Evolutionary conservation across 2,888 invertebrate species (phyloP).

Genomic region (Adelognathus sp.): DNA sequence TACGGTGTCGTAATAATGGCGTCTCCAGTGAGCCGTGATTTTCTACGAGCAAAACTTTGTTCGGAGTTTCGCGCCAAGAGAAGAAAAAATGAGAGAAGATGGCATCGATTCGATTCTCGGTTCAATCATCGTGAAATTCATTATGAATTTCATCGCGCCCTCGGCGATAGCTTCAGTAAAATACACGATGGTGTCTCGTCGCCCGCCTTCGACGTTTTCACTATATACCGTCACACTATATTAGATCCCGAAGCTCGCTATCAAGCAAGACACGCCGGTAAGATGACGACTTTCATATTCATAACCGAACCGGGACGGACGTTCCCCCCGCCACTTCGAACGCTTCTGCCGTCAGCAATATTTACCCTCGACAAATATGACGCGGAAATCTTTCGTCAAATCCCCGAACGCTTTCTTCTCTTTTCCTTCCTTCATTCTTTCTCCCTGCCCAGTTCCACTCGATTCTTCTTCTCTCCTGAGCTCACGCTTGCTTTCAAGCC

Average conservation of each 20-base stretch:
- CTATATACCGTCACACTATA: constrained; percentile 15
- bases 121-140: constrained; percentile 26
- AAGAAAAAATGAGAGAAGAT: neutral
- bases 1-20: neutral
- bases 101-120: neutral
- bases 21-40: constrained; percentile 4
- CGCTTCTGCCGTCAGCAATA: constrained; percentile 65
- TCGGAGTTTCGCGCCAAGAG: neutral
- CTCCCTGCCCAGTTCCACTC: constrained; percentile 34
- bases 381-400: constrained; percentile 67
- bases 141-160: constrained; percentile 35
- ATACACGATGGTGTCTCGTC: neutral
- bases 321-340: constrained; percentile 25
- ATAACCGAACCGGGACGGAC: constrained; percentile 63
- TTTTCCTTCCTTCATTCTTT: constrained; percentile 41
- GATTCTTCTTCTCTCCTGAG: constrained; percentile 3
- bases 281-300: constrained; percentile 68
- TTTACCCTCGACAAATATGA: constrained; percentile 69
- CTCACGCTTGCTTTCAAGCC: neutral
- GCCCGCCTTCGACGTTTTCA: neutral
- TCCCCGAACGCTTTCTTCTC: constrained; percentile 43
- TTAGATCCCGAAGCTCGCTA: constrained; percentile 44
- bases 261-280: constrained; percentile 28
- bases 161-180: constrained; percentile 1
- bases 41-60: constrained; percentile 24